phyloP scores from a whole-genome alignment of 1,140 invertebrate species.

The Ceratosolen solmsi region DNA sequence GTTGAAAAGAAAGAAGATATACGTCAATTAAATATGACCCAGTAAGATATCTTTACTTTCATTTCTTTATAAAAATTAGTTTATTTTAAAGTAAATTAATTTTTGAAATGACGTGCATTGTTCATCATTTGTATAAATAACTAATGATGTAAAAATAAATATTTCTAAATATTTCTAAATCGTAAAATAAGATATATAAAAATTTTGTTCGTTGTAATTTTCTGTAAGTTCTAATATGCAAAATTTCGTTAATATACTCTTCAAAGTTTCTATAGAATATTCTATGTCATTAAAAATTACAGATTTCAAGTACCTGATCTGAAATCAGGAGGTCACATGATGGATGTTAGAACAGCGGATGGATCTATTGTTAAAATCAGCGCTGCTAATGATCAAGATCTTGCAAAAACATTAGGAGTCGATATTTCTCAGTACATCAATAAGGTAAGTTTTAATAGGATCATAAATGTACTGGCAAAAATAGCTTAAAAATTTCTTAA shows the following conservation, averaged over 20 bases:
- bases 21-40: slow-evolving; percentile 71
- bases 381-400: slow-evolving; percentile 78
- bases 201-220: too few species aligned
- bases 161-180: too few species aligned
- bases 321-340: slow-evolving; percentile 76
- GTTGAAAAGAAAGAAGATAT: slow-evolving; percentile 70
- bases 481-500: neutral
- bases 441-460: slow-evolving; percentile 73
- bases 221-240: neutral
- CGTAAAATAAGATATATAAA: too few species aligned
- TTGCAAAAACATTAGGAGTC: slow-evolving; percentile 79
- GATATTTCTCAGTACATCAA: slow-evolving; percentile 85
- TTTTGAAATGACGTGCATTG: too few species aligned
- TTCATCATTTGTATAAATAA: too few species aligned
- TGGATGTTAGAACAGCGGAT: slow-evolving; percentile 81
- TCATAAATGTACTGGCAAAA: neutral
- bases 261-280: neutral
- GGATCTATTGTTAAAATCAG: slow-evolving; percentile 83
- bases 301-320: slow-evolving; percentile 73
- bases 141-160: too few species aligned
- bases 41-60: slow-evolving; percentile 59
- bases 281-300: slow-evolving; percentile 45
- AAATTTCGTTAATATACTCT: neutral
- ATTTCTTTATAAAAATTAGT: neutral
- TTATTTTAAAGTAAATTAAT: too few species aligned